phyloP scores from a whole-genome alignment of 2,113 vertebrate species.

The Cairina moschata region DNA sequence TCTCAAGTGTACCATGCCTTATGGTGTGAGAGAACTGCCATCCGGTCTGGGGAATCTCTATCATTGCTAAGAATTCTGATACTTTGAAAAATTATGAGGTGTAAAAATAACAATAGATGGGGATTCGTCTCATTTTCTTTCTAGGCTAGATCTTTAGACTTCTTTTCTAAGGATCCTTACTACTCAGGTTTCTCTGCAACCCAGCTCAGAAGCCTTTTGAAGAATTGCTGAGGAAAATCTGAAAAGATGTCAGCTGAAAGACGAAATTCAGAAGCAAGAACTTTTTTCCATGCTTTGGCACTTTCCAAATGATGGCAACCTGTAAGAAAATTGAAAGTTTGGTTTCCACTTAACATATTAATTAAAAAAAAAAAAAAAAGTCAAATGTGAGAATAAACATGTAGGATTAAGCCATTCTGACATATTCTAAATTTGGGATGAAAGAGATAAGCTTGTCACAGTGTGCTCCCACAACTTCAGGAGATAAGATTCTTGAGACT shows the following conservation, averaged over 20 bases:
- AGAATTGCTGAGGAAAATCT: neutral
- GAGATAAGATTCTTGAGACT: conserved; percentile 39
- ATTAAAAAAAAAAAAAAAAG: neutral
- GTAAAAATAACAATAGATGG: neutral
- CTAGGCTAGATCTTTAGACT: neutral
- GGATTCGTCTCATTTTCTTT: neutral
- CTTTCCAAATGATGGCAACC: neutral
- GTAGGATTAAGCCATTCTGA: conserved; percentile 26
- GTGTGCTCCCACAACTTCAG: conserved; percentile 1
- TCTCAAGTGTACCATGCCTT: neutral
- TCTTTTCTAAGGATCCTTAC: neutral
- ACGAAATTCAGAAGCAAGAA: neutral
- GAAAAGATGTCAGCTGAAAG: neutral
- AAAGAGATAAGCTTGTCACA: conserved; percentile 54
- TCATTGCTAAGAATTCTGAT: neutral
- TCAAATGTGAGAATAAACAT: conserved; percentile 36
- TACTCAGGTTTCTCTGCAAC: neutral
- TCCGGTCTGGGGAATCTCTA: neutral
- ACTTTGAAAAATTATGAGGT: neutral
- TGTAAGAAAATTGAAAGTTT: neutral
- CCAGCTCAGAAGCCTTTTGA: neutral
- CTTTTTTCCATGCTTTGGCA: neutral
- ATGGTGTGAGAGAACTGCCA: neutral
- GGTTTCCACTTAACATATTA: neutral
- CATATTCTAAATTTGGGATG: conserved; percentile 39